Evolutionary conservation across 2,113 vertebrate genomes (phyloP), one percentile per base, ranked within the genome.

Genomic region (Oryzias javanicus): DNA sequence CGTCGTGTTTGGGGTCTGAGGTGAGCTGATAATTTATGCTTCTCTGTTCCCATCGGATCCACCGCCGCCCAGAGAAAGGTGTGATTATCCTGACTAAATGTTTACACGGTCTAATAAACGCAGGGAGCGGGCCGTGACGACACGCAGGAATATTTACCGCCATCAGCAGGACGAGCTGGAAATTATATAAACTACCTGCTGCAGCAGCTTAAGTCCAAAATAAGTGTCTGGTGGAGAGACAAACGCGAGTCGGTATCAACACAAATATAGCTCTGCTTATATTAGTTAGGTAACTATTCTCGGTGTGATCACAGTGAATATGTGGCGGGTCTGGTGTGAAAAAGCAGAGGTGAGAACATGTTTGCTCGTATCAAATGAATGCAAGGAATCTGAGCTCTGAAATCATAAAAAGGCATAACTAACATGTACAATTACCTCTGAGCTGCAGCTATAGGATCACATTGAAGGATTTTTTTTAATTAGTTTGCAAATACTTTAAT

Each of bases 1-100:
- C 49, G 49, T 35, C 45, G 60, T 63, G 72, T 70, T 69, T 68
- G 50, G 62, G 19, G 0, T 22, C 40, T 46, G 60, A 5, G 40
- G 42, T 69, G 62, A 79, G 72, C 78, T 75, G 70, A 62, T 83
- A 57, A 82, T 85, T 78, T 71, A 45, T 66, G 57, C 72, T 69
- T 79, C 41, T 61, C 20, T 16, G n/a, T 12, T 64, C 46, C 35
- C 51, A 40, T 27, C 40, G 5, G 45, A 29, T 14, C 20, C 45
- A 65, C 0, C 0, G 56, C 3, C 42, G 42, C 42, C 42, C n/a
- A 48, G 53, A 52, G 2, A 57, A 51, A 53, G 57, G n/a, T 76
- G 61, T 78, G 62, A 78, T 86, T 84, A 80, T 35, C 46, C n/a
- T 1, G 27, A 65, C 49, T 35, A 63, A 58, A n/a, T 80, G 79